Conservation (phyloP, 2,888 invertebrate species). For the Eledone cirrhosa region DNA sequence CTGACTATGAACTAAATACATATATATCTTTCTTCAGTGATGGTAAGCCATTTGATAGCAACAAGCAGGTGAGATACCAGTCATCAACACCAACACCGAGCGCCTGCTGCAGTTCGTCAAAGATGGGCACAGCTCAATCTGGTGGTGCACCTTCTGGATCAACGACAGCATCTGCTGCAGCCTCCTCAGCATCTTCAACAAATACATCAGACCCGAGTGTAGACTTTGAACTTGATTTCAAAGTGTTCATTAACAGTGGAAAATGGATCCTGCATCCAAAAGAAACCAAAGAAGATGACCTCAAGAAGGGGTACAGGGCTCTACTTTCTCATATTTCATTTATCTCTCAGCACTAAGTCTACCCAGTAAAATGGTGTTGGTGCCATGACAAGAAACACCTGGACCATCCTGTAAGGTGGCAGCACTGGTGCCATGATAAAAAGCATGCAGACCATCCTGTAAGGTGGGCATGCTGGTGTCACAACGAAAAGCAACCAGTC, state of each 20-base stretch:
- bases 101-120: slow-evolving; percentile 15
- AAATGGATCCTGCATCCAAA: slow-evolving; percentile 93
- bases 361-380: too few species aligned
- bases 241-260: slow-evolving; percentile 94
- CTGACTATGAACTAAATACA: too few species aligned
- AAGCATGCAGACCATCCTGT: too few species aligned
- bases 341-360: too few species aligned
- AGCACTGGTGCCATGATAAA: too few species aligned
- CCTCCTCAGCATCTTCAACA: slow-evolving; percentile 42
- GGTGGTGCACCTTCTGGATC: slow-evolving; percentile 14
- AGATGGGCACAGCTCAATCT: slow-evolving; percentile 31
- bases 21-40: too few species aligned
- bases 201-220: slow-evolving; percentile 75
- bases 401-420: too few species aligned
- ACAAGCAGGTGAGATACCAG: slow-evolving; percentile 17
- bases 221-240: slow-evolving; percentile 94
- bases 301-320: slow-evolving; percentile 41
- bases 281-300: slow-evolving; percentile 54
- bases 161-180: slow-evolving; percentile 41
- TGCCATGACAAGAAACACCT: too few species aligned
- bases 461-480: too few species aligned
- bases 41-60: too few species aligned
- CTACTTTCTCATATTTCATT: too few species aligned
- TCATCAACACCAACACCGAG: not conserved
- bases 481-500: too few species aligned